Evolutionary conservation across 1,140 invertebrate species (phyloP), one percentile per base, ranked within the genome.

Genomic region (Drosophila asahinai): DNA sequence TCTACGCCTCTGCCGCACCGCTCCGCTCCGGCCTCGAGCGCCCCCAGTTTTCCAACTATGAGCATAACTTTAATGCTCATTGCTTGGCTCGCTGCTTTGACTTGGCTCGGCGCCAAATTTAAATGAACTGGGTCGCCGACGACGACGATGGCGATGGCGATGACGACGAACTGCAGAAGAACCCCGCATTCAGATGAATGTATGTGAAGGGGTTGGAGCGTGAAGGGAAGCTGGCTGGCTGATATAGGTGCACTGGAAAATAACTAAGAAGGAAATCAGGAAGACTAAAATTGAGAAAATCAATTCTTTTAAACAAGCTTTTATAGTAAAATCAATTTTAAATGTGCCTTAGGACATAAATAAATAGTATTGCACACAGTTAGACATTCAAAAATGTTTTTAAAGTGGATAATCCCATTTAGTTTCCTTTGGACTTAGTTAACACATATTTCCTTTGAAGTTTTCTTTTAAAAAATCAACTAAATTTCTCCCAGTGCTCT

Each of bases 21-120:
- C 14, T 14, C 54, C 22, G 8, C 8, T 33, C 33, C 9, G 33
- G 33, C 12, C 36, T 38, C 36, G 36, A 38, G 36, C 36, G 11
- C 36, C 36, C 33, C 36, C 51, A 57, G 54, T 57, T 57, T 57
- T 57, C 38, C 79, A 77, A 86, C 82, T 86, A 81, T 81, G 78
- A 67, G 80, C 83, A 80, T 80, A 83, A 83, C 80, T 87, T 87
- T 89, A 87, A 89, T 87, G 83, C 83, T 89, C 64, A 90, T 90
- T 84, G 86, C 77, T 62, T 67, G 70, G 52, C 66, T 72, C 66
- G 67, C 52, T 59, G 67, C 52, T 52, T 72, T 73, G 70, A 19
- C 68, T 51, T 87, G 83, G 83, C 84, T 73, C 66, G 73, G 65
- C 59, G 84, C 86, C 86, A 90, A 84, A 89, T 89, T 87, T 87